Percentiles rank a stretch among this genome's conserved stretches.
Conservation (phyloP, 2,113 vertebrate genomes). For the Oxygymnocypris stewartii region DNA sequence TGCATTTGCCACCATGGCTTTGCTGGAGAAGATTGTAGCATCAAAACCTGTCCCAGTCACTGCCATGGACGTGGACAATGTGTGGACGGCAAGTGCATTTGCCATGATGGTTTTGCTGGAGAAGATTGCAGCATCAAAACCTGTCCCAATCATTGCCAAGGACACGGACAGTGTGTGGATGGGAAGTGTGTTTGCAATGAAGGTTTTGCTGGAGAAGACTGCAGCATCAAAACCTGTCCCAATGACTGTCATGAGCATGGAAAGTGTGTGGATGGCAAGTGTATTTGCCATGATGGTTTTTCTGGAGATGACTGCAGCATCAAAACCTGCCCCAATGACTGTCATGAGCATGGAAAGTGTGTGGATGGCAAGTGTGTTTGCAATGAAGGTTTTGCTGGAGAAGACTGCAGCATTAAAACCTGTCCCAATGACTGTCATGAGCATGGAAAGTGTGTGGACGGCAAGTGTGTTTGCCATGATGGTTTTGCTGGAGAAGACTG, state of each 20-base stretch:
- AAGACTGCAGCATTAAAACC: conserved; percentile 74
- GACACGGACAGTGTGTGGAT: conserved; percentile 78
- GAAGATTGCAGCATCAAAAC: conserved; percentile 74
- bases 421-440: conserved; percentile 82
- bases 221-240: conserved; percentile 82
- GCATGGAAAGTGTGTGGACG: conserved; percentile 77
- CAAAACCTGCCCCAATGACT: conserved; percentile 77
- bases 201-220: conserved; percentile 82
- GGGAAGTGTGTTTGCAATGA: conserved; percentile 85
- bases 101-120: conserved; percentile 78
- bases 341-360: conserved; percentile 78
- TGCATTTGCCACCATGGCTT: conserved; percentile 86
- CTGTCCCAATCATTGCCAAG: conserved; percentile 79
- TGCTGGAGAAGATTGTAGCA: conserved; percentile 78
- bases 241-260: conserved; percentile 79
- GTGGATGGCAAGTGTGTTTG: conserved; percentile 81
- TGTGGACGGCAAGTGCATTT: conserved; percentile 81
- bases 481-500: conserved; percentile 84
- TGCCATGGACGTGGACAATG: conserved; percentile 83
- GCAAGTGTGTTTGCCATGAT: conserved; percentile 81
- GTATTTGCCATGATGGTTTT: conserved; percentile 83
- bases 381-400: conserved; percentile 82
- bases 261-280: conserved; percentile 80
- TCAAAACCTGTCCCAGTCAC: conserved; percentile 82
- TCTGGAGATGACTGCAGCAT: conserved; percentile 75